Evolutionary conservation across 2,797 vertebrate genomes (phyloP).

Genomic region (Cryptoblepharus egeriae): DNA sequence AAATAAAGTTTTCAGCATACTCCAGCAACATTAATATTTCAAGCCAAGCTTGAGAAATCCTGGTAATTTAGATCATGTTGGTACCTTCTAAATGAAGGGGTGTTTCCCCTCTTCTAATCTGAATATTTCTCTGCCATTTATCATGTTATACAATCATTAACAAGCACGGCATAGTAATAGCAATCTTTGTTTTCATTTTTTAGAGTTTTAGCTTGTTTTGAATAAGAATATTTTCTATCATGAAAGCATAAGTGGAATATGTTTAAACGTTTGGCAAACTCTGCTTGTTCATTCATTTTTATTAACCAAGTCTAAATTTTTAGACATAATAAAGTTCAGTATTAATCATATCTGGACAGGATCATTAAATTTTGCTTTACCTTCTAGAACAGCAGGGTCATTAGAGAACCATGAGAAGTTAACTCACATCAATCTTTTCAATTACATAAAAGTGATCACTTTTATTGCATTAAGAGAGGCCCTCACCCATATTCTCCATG

Average conservation of each 20-base stretch:
- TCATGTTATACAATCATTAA: not conserved
- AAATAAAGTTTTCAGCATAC: not conserved
- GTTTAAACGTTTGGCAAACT: conserved; percentile 68
- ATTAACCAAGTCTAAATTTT: conserved; percentile 76
- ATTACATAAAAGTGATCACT: conserved; percentile 75
- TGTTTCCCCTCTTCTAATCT: conserved; percentile 17
- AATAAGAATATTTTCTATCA: conserved; percentile 66
- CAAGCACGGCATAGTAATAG: conserved; percentile 56
- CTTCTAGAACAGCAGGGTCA: conserved; percentile 69
- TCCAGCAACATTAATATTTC: not conserved
- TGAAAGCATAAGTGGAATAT: conserved; percentile 68
- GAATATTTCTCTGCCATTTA: conserved; percentile 53
- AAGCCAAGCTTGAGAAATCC: not conserved
- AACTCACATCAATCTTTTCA: conserved; percentile 74
- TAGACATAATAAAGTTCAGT: conserved; percentile 72
- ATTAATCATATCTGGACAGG: conserved; percentile 74
- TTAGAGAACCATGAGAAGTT: conserved; percentile 74
- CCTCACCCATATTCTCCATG: conserved; percentile 65
- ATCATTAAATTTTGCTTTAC: conserved; percentile 77
- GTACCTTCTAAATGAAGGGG: not conserved
- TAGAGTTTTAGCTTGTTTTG: conserved; percentile 51
- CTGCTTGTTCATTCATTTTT: conserved; percentile 74
- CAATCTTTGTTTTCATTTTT: conserved; percentile 65
- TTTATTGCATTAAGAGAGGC: conserved; percentile 71
- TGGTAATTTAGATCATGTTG: not conserved